These are phyloP conservation scores for Sebastes ruberrimus DNA, from an alignment of 2,797 vertebrate genomes.

Conservation along the genomic window DNA sequence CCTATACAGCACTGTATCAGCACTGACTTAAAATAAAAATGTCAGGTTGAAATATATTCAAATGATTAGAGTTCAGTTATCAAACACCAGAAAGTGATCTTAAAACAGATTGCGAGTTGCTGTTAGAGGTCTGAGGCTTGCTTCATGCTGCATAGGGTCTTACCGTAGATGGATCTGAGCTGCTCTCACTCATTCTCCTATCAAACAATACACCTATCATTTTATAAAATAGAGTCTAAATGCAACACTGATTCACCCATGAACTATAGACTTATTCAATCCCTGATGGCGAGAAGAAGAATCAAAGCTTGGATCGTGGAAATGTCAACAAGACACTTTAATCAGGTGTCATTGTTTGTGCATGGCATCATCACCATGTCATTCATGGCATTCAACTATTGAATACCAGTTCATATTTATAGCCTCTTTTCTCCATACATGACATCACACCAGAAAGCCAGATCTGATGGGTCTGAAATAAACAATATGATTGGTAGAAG, in stretches of 20 bases:
- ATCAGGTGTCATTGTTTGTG: slow-evolving; percentile 19
- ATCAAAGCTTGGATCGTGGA: background rate
- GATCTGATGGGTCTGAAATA: background rate
- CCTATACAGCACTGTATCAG: background rate
- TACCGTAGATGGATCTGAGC: background rate
- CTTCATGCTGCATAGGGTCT: background rate
- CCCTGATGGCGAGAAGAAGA: background rate
- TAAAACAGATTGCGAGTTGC: background rate
- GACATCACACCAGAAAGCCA: background rate
- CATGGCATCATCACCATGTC: background rate
- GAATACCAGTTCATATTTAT: background rate
- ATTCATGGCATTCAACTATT: background rate
- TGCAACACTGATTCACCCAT: background rate
- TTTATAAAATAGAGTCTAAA: background rate
- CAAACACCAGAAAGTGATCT: background rate
- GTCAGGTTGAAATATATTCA: background rate
- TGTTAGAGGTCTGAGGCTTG: background rate
- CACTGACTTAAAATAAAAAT: background rate
- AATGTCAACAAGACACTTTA: slow-evolving; percentile 38
- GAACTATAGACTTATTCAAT: background rate
- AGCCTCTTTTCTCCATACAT: background rate
- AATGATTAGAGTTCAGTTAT: background rate
- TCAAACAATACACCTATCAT: background rate
- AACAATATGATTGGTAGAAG: background rate
- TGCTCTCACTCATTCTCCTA: background rate